These are phyloP conservation scores for Colius striatus DNA, from an alignment of 2,113 vertebrate genomes.

Conservation along the genomic window DNA sequence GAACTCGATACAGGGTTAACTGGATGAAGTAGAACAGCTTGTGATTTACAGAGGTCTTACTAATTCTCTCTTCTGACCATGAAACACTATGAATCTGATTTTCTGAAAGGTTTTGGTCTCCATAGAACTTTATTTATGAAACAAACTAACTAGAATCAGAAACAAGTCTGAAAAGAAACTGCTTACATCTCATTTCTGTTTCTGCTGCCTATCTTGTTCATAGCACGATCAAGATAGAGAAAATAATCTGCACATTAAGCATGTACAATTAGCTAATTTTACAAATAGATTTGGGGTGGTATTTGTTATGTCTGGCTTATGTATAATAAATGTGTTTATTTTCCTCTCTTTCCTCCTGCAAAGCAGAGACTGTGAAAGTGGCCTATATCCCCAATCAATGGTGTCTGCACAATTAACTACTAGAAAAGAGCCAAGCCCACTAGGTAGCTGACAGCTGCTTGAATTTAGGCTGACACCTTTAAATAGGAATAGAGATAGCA, in stretches of 20 bases:
- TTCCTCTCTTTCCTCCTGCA: conserved; percentile 33
- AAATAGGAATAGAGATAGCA: conserved; percentile 55
- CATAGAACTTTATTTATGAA: background rate
- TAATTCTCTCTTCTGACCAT: background rate
- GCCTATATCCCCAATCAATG: conserved; percentile 8
- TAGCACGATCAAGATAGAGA: background rate
- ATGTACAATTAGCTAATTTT: conserved; percentile 16
- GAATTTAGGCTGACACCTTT: conserved; percentile 63
- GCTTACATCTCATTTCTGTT: conserved; percentile 11
- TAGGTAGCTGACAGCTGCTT: conserved; percentile 61
- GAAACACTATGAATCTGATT: background rate
- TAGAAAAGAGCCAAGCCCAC: conserved; percentile 43
- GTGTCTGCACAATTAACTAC: conserved; percentile 43
- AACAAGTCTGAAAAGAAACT: conserved; percentile 14
- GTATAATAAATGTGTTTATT: conserved; percentile 32
- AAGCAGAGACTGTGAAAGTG: conserved; percentile 18
- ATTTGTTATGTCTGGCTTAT: conserved; percentile 51
- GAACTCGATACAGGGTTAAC: background rate
- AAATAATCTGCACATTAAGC: conserved; percentile 29
- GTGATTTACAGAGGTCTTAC: background rate
- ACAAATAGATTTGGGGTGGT: conserved; percentile 28
- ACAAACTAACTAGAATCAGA: conserved; percentile 8
- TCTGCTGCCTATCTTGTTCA: background rate
- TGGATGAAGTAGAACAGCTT: background rate
- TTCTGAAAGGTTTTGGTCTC: conserved; percentile 10